These are phyloP conservation scores for Micropoecilia bifurca DNA, from an alignment of 2,797 vertebrate species.

Conservation along the genomic window DNA sequence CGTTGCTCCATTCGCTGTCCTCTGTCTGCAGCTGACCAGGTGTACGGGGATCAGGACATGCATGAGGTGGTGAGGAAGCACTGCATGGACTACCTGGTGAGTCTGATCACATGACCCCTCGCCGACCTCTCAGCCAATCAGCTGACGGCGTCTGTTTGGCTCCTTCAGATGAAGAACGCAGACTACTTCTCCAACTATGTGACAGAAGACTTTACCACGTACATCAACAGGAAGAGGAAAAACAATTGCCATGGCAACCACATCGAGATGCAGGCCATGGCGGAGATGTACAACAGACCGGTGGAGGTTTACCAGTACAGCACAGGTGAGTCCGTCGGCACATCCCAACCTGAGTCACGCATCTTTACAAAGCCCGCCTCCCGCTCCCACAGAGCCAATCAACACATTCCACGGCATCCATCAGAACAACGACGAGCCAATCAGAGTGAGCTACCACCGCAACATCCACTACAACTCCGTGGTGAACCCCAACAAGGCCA, in stretches of 20 bases:
- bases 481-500: conserved; percentile 96
- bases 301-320: conserved; percentile 95
- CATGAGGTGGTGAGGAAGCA: conserved; percentile 95
- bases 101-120: conserved; percentile 42
- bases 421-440: conserved; percentile 94
- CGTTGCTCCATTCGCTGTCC: too few relatives aligned
- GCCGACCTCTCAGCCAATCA: background rate
- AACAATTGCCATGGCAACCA: conserved; percentile 96
- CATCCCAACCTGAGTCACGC: background rate
- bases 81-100: conserved; percentile 97
- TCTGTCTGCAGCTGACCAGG: conserved; percentile 86
- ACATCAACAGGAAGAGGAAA: conserved; percentile 95
- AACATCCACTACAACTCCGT: conserved; percentile 98
- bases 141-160: background rate
- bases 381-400: conserved; percentile 86
- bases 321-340: conserved; percentile 79
- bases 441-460: conserved; percentile 95
- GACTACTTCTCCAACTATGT: conserved; percentile 97
- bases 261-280: conserved; percentile 98
- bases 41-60: conserved; percentile 96
- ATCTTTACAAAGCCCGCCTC: conserved; percentile 9
- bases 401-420: conserved; percentile 97
- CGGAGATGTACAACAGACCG: conserved; percentile 95
- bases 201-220: conserved; percentile 95
- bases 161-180: conserved; percentile 90